Conservation (phyloP, 2,797 vertebrate species). For the Propithecus deckenii region DNA sequence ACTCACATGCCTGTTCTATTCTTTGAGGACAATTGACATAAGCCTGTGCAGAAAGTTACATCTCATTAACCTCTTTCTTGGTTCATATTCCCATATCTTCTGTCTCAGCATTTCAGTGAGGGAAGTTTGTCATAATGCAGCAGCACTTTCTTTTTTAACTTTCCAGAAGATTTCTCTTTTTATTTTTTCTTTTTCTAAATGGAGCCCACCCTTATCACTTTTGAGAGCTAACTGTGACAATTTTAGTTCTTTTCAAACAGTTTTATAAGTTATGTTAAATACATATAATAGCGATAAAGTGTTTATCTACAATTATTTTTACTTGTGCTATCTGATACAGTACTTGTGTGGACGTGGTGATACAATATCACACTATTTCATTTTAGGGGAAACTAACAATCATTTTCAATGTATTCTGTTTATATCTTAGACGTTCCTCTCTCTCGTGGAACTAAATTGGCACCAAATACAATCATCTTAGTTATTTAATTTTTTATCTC, state of each 20-base stretch:
- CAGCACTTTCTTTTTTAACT: slow-evolving; percentile 59
- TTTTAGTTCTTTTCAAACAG: slow-evolving; percentile 24
- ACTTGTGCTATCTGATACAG: slow-evolving; percentile 31
- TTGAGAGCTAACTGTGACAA: slow-evolving; percentile 34
- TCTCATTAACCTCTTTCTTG: slow-evolving; percentile 56
- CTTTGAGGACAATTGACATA: slow-evolving; percentile 41
- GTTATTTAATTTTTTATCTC: slow-evolving; percentile 20
- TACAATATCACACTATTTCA: background rate
- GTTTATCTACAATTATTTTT: slow-evolving; percentile 40
- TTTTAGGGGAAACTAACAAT: background rate
- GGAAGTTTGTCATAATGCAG: slow-evolving; percentile 80
- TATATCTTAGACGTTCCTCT: background rate
- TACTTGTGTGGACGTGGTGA: slow-evolving; percentile 28
- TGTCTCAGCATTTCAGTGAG: slow-evolving; percentile 52
- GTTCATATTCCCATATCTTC: slow-evolving; percentile 44
- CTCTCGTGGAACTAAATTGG: background rate
- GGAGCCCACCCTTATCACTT: slow-evolving; percentile 56
- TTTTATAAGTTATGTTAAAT: slow-evolving; percentile 36
- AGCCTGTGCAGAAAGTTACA: slow-evolving; percentile 28
- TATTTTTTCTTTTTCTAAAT: slow-evolving; percentile 28
- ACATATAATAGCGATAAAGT: background rate
- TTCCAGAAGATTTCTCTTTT: slow-evolving; percentile 44
- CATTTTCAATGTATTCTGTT: background rate
- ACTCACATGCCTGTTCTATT: slow-evolving; percentile 38
- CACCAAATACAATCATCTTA: background rate